Evolutionary conservation across 1,140 invertebrate species (phyloP), one percentile per base, ranked within the genome.

Genomic region (Bombus confusus): DNA sequence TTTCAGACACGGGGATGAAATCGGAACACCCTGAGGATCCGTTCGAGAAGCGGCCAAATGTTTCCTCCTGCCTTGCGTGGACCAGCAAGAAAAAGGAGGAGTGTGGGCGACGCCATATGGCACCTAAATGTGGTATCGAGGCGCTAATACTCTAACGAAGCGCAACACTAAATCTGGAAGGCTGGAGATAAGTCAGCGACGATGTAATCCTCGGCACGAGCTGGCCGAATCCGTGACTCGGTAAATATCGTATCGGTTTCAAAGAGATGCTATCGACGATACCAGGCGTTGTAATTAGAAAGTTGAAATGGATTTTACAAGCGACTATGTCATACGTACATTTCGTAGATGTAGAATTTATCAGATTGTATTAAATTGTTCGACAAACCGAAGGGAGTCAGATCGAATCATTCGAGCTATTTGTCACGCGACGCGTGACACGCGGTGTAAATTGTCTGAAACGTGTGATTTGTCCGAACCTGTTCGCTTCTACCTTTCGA

Each of bases 1-100:
- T 75, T 73, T 47, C 76, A 64, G 68, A 80, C 80, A 76, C 75
- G 64, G 69, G 69, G 77, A 62, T 84, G 85, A 84, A 86, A 69
- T 75, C 78, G 78, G 86, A 80, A 87, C 69, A 74, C 69, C 66
- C 68, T 18, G 52, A 83, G 72, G 25, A 84, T 76, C 62, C 64
- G n/a, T 34, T 43, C 31, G 3, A 69, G 43, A 18, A 31, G 5
- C 78, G 31, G 28, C 59, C 41, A 78, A 78, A 78, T 62, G 47
- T 86, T 85, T 76, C 52, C 74, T 43, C 31, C 22, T 4, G 39
- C 6, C 28, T 22, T n/a, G 22, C 6, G 10, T 80, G 47, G 41
- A 13, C 5, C 22, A 12, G 39, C 10, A 47, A 43, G 18, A 39
- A 69, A 64, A 31, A 64, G 57, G 22, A 43, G 22, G 31, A 78